Base-by-base conservation (phyloP, 2,113 vertebrate genomes). In the Scophthalmus maximus region DNA sequence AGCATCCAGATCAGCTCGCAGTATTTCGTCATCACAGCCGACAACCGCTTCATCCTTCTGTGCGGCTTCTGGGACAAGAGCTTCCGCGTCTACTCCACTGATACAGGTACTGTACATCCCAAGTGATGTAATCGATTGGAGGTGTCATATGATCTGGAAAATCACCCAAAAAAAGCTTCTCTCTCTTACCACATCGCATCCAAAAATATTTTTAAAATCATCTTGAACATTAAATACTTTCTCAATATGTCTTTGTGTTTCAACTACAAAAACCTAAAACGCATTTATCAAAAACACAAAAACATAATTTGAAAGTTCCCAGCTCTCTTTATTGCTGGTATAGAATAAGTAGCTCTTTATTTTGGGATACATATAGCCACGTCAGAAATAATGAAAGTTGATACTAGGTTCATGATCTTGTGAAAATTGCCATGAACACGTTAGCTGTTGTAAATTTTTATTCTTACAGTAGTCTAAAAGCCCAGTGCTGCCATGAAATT, bases 41-140 rank as follows among this genome's bases (percentile, higher is more conserved):
- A 99, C 87, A 99, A 98, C 90, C 96, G 97, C 88, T 96, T 95
- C 79, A 95, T 98, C 89, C 93, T 99, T 23, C 92, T 99, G 77
- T 98, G 97, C 58, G 98, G 98, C 78, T 99, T 99, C 93, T 99
- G 98, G 98, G 98, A 99, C 92, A 98, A 98, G 94, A 98, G 98
- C 88, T 98, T 98, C 91, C 94, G 98, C 6, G 93, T 98, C 77
- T 99, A 99, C 85, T 98, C 96, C 77, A 98, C 97, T 0, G 97
- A 99, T 88, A 94, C 96, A 90, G 98, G 98, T 99, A 94, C 8
- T 1, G 5, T 36, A 9, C n/a, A 4, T 20, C 27, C n/a, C 0
- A 6, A 2, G 6, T 3, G 2, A 10, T 49, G n/a, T 32, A 23
- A 8, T 30, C 26, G 10, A 15, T 1, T 17, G 2, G 15, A 22